Conservation (phyloP, 2,797 vertebrate species). For the Gila robusta region DNA sequence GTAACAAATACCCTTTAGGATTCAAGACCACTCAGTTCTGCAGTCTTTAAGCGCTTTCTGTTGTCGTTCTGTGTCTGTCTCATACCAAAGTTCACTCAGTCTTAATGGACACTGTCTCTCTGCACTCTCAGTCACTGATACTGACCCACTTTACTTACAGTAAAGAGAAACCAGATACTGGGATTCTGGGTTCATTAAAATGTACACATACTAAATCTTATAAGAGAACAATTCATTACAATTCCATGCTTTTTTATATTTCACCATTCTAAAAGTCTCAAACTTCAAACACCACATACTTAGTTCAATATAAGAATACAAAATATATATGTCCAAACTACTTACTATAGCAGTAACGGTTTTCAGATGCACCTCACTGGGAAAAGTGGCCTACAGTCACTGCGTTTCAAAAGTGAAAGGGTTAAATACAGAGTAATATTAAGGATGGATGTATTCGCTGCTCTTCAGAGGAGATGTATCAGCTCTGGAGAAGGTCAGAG, state of each 20-base stretch:
- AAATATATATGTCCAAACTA: background rate
- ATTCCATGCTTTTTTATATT: background rate
- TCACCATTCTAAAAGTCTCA: background rate
- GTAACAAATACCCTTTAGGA: background rate
- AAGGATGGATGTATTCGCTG: background rate
- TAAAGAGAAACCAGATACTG: conserved; percentile 25
- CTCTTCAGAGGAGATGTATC: conserved; percentile 15
- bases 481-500: conserved; percentile 48
- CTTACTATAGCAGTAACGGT: conserved; percentile 49
- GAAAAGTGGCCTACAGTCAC: background rate
- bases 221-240: background rate
- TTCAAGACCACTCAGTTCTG: background rate
- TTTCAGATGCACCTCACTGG: conserved; percentile 19
- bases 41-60: background rate
- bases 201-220: background rate
- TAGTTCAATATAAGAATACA: background rate
- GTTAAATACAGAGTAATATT: conserved; percentile 11
- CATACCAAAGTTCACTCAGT: conserved; percentile 26
- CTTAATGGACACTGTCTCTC: background rate
- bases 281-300: background rate
- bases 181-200: conserved; percentile 11
- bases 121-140: background rate
- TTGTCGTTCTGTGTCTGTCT: conserved; percentile 14
- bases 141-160: conserved; percentile 34
- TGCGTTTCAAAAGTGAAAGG: conserved; percentile 10